phyloP scores from a whole-genome alignment of 2,797 vertebrate species.

The Enteromius afrohamiltoni region DNA sequence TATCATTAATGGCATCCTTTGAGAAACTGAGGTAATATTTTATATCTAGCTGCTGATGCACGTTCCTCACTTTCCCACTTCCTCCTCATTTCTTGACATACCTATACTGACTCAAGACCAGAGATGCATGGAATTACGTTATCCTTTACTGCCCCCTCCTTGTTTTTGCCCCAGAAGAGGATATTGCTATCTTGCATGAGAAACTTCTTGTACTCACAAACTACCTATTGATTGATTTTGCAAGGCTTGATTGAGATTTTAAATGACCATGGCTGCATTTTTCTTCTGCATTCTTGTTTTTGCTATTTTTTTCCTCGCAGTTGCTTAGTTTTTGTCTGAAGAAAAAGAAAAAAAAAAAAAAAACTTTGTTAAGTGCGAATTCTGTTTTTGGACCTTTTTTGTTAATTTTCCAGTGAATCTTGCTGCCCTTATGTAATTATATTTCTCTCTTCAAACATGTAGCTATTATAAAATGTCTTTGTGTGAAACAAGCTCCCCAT shows the following conservation, averaged over 20 bases:
- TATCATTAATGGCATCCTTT: slow-evolving; percentile 95
- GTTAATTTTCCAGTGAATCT: slow-evolving; percentile 81
- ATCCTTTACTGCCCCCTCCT: slow-evolving; percentile 64
- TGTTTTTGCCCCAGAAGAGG: slow-evolving; percentile 80
- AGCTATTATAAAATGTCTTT: slow-evolving; percentile 77
- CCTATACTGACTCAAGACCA: slow-evolving; percentile 86
- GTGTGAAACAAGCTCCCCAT: slow-evolving; percentile 80
- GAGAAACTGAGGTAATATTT: slow-evolving; percentile 99
- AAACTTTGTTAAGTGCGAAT: slow-evolving; percentile 78
- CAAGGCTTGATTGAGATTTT: slow-evolving; percentile 95
- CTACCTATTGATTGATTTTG: slow-evolving; percentile 96
- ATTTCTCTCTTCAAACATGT: slow-evolving; percentile 79
- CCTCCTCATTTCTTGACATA: slow-evolving; percentile 87
- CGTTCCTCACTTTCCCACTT: slow-evolving; percentile 83
- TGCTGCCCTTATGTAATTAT: slow-evolving; percentile 79
- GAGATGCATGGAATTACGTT: slow-evolving; percentile 95
- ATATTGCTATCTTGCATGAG: slow-evolving; percentile 91
- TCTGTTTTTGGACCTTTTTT: slow-evolving; percentile 82
- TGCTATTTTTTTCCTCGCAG: slow-evolving; percentile 74
- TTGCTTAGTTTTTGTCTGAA: slow-evolving; percentile 83
- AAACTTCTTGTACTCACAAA: slow-evolving; percentile 94
- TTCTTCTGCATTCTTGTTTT: slow-evolving; percentile 83
- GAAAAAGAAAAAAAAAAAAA: slow-evolving; percentile 75
- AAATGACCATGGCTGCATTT: slow-evolving; percentile 92
- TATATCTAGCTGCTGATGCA: slow-evolving; percentile 91